Conservation (phyloP, 2,888 invertebrate species). For the Aphodius granarius region DNA sequence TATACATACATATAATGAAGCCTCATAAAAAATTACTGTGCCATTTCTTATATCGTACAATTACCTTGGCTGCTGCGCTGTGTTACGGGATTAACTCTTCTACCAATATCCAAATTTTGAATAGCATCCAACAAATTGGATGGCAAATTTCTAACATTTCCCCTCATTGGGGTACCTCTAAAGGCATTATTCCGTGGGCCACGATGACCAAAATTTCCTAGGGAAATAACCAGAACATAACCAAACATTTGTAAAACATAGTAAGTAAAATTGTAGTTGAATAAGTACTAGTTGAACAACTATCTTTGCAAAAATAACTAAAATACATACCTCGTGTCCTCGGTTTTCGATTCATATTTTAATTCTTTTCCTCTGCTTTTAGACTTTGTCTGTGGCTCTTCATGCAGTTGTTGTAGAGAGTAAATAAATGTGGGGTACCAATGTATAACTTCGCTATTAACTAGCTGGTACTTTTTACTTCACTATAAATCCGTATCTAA, state of each 20-base stretch:
- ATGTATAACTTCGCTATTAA: too few relatives aligned
- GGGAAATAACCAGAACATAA: not conserved
- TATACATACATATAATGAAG: too few relatives aligned
- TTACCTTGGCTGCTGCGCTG: not conserved
- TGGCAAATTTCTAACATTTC: not conserved
- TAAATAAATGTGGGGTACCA: too few relatives aligned
- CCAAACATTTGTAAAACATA: not conserved
- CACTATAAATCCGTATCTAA: too few relatives aligned
- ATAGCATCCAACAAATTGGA: not conserved
- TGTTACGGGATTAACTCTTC: not conserved
- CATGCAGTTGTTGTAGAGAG: too few relatives aligned
- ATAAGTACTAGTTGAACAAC: not conserved
- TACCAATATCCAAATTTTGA: not conserved
- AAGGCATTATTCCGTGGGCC: not conserved
- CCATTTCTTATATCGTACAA: too few relatives aligned
- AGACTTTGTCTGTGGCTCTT: too few relatives aligned
- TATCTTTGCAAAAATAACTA: not conserved
- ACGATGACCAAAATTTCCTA: not conserved
- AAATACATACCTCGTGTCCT: not conserved
- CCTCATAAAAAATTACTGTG: too few relatives aligned
- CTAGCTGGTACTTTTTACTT: too few relatives aligned
- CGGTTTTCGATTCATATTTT: not conserved
- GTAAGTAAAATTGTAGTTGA: not conserved
- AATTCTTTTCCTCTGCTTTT: too few relatives aligned
- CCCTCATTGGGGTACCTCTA: not conserved